phyloP scores from a whole-genome alignment of 2,888 invertebrate genomes.

The Lathronympha strigana region DNA sequence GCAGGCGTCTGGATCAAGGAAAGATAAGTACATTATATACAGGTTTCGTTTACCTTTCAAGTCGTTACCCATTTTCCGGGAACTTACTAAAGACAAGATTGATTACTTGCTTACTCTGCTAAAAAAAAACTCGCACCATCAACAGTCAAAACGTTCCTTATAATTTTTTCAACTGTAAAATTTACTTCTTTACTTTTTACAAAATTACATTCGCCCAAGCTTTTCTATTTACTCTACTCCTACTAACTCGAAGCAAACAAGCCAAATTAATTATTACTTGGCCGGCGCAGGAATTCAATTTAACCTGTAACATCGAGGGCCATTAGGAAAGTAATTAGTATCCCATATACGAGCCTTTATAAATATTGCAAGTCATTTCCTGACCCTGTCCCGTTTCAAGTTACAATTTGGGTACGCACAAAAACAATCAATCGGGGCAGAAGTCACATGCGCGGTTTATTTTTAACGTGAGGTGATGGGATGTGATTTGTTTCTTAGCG shows the following conservation, averaged over 20 bases:
- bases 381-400: slow-evolving; percentile 10
- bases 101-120: too few relatives aligned
- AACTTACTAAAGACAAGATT: too few relatives aligned
- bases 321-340: slow-evolving; percentile 65
- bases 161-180: too few relatives aligned
- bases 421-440: slow-evolving; percentile 10
- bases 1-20: too few relatives aligned
- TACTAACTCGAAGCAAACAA: background rate
- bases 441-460: background rate
- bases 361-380: slow-evolving; percentile 64
- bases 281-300: slow-evolving; percentile 50
- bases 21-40: too few relatives aligned
- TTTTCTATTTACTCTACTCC: background rate
- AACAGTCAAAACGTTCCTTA: too few relatives aligned
- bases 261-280: slow-evolving; percentile 37
- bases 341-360: slow-evolving; percentile 55
- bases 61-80: too few relatives aligned
- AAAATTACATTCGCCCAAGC: background rate
- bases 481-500: too few relatives aligned
- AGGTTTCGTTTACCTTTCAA: too few relatives aligned
- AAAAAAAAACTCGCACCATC: too few relatives aligned
- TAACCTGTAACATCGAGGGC: slow-evolving; percentile 50
- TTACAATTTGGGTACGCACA: slow-evolving; percentile 22
- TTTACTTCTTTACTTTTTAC: too few relatives aligned
- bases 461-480: background rate